phyloP scores from a whole-genome alignment of 2,113 vertebrate species.

The Pelmatolapia mariae region DNA sequence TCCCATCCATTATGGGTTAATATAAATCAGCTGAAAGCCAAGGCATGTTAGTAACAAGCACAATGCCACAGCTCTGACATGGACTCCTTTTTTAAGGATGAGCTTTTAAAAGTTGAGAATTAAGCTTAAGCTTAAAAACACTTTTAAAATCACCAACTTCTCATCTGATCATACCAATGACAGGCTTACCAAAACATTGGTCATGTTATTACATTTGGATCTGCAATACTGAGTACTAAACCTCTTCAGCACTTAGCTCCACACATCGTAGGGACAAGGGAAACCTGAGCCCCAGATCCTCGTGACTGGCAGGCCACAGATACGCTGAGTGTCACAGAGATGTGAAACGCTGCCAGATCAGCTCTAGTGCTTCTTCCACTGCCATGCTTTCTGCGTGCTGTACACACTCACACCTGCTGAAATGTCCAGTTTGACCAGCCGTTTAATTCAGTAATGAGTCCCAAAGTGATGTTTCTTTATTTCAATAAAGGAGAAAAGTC shows the following conservation, averaged over 20 bases:
- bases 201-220: background rate
- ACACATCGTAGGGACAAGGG: background rate
- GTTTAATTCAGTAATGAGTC: background rate
- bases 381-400: slow-evolving; percentile 21
- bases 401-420: background rate
- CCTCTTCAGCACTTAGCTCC: background rate
- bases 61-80: background rate
- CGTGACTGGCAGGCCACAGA: background rate
- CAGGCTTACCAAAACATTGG: background rate
- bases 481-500: background rate
- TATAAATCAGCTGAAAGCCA: background rate
- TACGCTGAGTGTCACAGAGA: background rate
- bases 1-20: background rate
- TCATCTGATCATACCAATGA: background rate
- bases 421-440: background rate
- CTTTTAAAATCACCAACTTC: background rate
- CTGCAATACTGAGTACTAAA: slow-evolving; percentile 1
- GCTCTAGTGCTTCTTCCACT: background rate
- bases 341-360: background rate
- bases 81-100: background rate
- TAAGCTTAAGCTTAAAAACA: background rate
- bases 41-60: background rate
- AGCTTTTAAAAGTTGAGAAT: background rate
- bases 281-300: slow-evolving; percentile 20
- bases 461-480: background rate